Base-by-base conservation (phyloP, 1,140 invertebrate species). In the Drosophila kepulauana region DNA sequence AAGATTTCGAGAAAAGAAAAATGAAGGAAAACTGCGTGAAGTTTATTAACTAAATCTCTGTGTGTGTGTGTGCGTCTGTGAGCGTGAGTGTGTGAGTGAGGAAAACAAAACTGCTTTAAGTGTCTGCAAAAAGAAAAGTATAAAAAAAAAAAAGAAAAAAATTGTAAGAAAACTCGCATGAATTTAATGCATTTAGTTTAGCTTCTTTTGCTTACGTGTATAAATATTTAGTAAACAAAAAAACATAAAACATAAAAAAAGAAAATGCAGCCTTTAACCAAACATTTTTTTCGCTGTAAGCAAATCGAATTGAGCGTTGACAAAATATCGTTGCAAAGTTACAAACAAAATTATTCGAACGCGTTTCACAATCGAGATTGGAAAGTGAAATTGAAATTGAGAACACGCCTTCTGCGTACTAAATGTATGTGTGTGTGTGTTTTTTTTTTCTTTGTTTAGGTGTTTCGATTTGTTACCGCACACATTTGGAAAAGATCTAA, bases 71-170 rank as follows among this genome's bases (percentile, higher is more conserved):
- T 10, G 67, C 58, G 63, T 71, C 46, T 82, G 63, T 66, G 10
- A 51, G 52, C 28, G 5, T 46, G 52, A 15, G 5, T 46, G 48
- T 28, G 52, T 25, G 15, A 57, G 35, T 13, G 33, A 41, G 45
- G 8, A 75, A 76, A 80, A 38, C 67, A 76, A 80, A 68, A 81
- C 62, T 86, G 82, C 82, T 85, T 87, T 87, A 86, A 82, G 63
- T 86, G 76, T 86, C 71, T 78, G 64, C 54, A 65, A 75, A 78
- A 61, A 56, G 0, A 45, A 73, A 52, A 43, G 2, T 38, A 38
- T 11, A 59, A 41, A 61, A 28, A 45, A 46, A 33, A 28, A 33
- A 51, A 61, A 43, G 43, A 46, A 68, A 38, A 16, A n/a, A 48
- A 43, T 58, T 65, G 65, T 43, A 58, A 70, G 33, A 49, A 25